Conservation (phyloP, 2,797 vertebrate genomes). For the Xerus rutilus region DNA sequence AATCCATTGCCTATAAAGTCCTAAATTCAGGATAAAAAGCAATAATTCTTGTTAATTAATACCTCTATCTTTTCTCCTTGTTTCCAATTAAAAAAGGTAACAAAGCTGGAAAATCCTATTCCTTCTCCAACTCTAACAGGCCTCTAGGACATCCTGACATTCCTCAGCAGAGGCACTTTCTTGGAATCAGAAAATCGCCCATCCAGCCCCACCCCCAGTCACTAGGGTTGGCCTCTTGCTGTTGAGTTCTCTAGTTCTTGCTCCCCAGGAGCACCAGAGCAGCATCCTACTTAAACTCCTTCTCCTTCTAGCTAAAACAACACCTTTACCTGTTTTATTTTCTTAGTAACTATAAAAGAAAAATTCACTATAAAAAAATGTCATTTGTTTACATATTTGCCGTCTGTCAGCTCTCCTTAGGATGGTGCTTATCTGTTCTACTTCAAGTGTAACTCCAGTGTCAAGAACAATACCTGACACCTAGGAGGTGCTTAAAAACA, state of each 20-base stretch:
- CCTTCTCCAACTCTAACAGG: not conserved
- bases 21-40: slow-evolving; percentile 37
- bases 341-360: not conserved
- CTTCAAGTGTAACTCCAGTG: not conserved
- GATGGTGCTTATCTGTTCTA: slow-evolving; percentile 8
- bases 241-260: not conserved
- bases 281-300: not conserved
- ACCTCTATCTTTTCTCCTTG: not conserved
- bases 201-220: not conserved
- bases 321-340: slow-evolving; percentile 27
- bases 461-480: slow-evolving; percentile 56
- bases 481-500: slow-evolving; percentile 53
- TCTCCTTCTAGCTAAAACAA: not conserved
- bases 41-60: not conserved
- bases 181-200: not conserved
- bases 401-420: not conserved
- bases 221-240: not conserved
- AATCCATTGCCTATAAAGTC: not conserved
- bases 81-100: not conserved
- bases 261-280: not conserved
- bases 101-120: not conserved
- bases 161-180: not conserved
- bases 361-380: not conserved
- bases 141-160: not conserved
- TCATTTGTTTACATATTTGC: slow-evolving; percentile 34